Base-by-base conservation (phyloP, 2,888 invertebrate species). In the Drosophila picticornis region DNA sequence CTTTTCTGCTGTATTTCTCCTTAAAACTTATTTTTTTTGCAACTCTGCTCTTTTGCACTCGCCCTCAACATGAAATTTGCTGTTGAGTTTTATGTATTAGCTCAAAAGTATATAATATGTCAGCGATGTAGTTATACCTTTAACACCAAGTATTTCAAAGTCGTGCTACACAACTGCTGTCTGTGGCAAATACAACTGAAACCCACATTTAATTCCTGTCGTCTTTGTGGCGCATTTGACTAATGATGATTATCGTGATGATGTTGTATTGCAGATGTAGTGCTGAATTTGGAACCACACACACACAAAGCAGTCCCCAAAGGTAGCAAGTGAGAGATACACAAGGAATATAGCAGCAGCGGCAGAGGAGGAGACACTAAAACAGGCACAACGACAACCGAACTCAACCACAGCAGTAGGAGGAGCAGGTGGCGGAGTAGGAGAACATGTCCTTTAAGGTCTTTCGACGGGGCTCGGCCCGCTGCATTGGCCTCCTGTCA, bases 401-500 rank as follows among this genome's bases (percentile, higher is more conserved):
- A 36, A 56, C 34, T 51, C 53, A 50, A 48, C 63, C 63, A 10
- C 56, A 57, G 19, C 56, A 29, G 9, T n/a, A 29, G 22, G 13
- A 29, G 27, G 6, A 36, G 27, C 10, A 38, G 27, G 5, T 4
- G 36, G 36, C 29, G 13, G 2, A 29, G 56, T 7, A 31, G 31
- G 10, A 22, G 73, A 85, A 70, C 59, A 93, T 93, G 93, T 89
- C 92, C 67, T 91, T 93, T 72, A 93, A 93, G 86, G 80, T 93
- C 73, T 93, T 93, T 79, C 92, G 93, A 61, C 91, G 93, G 64
- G 93, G 93, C 50, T 93, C 93, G 48, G 93, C 93, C 61, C 91
- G 92, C 72, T 93, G 93, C 76, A 91, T 93, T 72, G 93, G 93
- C 57, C 83, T 93, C 57, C 76, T 93, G 66, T 93, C 93, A 63